A percentile compares a stretch with the other conserved stretches of the same genome.
Conservation (phyloP, 2,888 invertebrate species). For the Hemicrepidius hirtus region DNA sequence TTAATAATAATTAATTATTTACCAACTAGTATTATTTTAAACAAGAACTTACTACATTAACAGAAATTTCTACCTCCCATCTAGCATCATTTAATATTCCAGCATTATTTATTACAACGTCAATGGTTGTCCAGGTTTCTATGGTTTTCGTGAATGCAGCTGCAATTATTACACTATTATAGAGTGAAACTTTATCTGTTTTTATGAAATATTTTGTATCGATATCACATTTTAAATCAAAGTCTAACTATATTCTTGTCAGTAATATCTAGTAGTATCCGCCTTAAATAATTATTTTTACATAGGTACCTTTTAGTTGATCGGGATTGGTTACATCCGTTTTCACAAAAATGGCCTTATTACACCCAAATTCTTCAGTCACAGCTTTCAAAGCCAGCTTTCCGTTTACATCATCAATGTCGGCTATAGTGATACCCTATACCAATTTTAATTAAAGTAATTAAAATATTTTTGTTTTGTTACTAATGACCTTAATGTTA, state of each 20-base stretch:
- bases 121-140: constrained; percentile 9
- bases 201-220: too few species aligned
- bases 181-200: too few species aligned
- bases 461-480: too few species aligned
- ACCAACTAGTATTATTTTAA: constrained; percentile 1
- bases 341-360: constrained; percentile 80
- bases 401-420: constrained; percentile 79
- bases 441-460: too few species aligned
- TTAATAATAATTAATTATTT: too few species aligned
- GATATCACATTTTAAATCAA: too few species aligned
- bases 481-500: too few species aligned
- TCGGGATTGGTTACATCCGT: constrained; percentile 84
- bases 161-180: constrained; percentile 10
- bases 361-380: constrained; percentile 79
- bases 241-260: too few species aligned
- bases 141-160: constrained; percentile 22
- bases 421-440: constrained; percentile 80
- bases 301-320: constrained; percentile 80
- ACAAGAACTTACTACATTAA: constrained; percentile 68
- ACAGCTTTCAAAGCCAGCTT: constrained; percentile 78
- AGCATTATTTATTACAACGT: constrained; percentile 72
- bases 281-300: too few species aligned
- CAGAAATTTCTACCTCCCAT: constrained; percentile 83
- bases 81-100: constrained; percentile 71
- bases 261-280: too few species aligned